These are phyloP conservation scores for Oncorhynchus tshawytscha DNA, from an alignment of 2,113 vertebrate species.

Conservation along the genomic window DNA sequence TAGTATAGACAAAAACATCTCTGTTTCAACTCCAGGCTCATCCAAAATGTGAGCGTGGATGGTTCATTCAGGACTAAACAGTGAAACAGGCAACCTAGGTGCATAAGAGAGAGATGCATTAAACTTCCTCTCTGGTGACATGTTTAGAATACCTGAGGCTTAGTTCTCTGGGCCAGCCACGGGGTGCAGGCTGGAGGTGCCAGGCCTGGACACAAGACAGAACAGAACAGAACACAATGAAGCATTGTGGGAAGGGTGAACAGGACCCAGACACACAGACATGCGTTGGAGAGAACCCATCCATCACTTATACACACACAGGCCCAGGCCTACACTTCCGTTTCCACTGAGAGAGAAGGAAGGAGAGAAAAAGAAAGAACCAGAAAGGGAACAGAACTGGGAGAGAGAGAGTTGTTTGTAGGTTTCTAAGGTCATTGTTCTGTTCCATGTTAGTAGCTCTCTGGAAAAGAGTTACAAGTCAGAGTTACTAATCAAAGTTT, in stretches of 20 bases:
- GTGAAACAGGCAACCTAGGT: background rate
- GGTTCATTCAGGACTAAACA: too few relatives aligned
- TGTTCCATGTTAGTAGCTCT: background rate
- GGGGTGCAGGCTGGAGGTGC: background rate
- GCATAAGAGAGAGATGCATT: background rate
- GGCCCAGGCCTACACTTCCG: background rate
- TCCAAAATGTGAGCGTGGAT: background rate
- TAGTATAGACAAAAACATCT: background rate
- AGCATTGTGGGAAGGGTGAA: background rate
- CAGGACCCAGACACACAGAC: background rate
- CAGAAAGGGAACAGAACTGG: background rate
- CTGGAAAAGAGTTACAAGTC: background rate
- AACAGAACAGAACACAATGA: background rate
- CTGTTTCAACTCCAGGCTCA: background rate
- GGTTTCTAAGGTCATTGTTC: background rate
- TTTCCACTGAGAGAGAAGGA: slow-evolving; percentile 8
- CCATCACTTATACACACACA: slow-evolving; percentile 10
- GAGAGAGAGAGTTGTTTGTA: background rate
- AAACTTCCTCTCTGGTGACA: background rate
- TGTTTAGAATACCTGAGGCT: background rate
- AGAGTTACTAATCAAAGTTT: background rate
- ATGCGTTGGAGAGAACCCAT: background rate
- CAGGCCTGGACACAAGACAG: background rate
- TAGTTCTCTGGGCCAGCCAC: background rate
- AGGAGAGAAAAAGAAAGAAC: background rate